Evolutionary conservation across 2,888 invertebrate species (phyloP), one percentile per base, ranked within the genome.

Genomic region (Drosophila testacea): DNA sequence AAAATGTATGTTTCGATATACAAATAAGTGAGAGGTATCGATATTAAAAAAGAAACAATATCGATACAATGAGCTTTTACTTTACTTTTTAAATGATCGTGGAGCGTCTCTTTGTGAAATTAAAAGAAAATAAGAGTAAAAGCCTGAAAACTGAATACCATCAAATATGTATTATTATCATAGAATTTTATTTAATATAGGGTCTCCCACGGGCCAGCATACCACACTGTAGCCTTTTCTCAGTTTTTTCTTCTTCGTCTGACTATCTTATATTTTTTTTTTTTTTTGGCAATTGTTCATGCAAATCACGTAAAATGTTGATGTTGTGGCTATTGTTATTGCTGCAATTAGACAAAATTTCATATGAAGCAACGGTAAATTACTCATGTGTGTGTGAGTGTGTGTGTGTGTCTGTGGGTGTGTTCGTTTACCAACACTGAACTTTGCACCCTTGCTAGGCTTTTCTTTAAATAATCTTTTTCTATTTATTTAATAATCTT

Each of bases 231-330:
- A 22, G 16, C 22, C 22, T 56, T 42, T 28, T 22, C 22, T 44
- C 5, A 39, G 13, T 38, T 22, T 60, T 55, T 59, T 36, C 32
- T 32, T 32, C 32, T 32, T 6, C 7, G 6, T 32, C 32, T 52
- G 22, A 22, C 22, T 2, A 22, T 22, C 22, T 54, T 39, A 22
- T 51, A 47, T 42, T 6, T 42, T 57, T 62, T 6, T 42, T 57
- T 62, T 56, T 54, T 60, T 63, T 67, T 55, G 38, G 50, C 59
- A 70, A 72, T 79, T 80, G 55, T 77, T 60, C 47, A 83, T 74
- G 83, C 73, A 73, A 82, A 81, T 71, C 86, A 85, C 76, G 84
- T 79, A 69, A 57, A 57, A 70, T 73, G 69, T 67, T 69, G 11
- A 4, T 41, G 16, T 7, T 27, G 42, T 9, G 13, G 39, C 7